Base-by-base conservation (phyloP, 2,888 invertebrate genomes). In the Brachypalpus laphriformis region DNA sequence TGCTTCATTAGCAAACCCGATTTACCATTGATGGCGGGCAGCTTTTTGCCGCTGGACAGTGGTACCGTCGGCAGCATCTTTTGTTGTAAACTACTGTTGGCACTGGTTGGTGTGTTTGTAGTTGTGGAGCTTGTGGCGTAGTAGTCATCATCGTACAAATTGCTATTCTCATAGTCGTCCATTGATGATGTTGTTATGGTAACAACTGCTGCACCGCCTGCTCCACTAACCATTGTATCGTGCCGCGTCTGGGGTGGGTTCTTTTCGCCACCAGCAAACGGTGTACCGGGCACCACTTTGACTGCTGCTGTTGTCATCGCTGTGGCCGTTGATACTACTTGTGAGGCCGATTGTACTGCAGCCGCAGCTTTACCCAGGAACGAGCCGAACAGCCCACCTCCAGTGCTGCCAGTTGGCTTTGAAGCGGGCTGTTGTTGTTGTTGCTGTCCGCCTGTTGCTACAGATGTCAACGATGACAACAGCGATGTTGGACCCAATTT, bases 321-420 rank as follows among this genome's bases (percentile, higher is more conserved):
- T n/a, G 88, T 89, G 11, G 90, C 91, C 22, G 90, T 88, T 2
- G 89, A 88, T 1, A 91, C 90, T 2, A 88, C 90, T 82, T 90
- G 90, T 0, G 91, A 89, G 2, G 91, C 91, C 3, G 91, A 89
- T 85, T 91, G 91, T 42, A 91, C 90, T 6, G 91, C 91, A 25
- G 91, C 91, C 49, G 91, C 91, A 11, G 91, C 91, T 82, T 91
- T 91, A 0, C 89, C 91, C 56, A 91, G 88, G 68, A 91, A 89
- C 3, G 90, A 90, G n/a, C 91, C 91, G 40, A 91, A 89, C 89
- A 91, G 88, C 8, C 90, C 89, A 25, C 88, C 87, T 25, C 87
- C 82, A 3, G 83, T 47, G 40, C 65, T 74, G 51, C 77, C 25
- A 25, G 57, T 40, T 7, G 76, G 11, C 16, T 86, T 82, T 47